phyloP scores from a whole-genome alignment of 1,140 invertebrate species.

The Himalopsyche phryganea region DNA sequence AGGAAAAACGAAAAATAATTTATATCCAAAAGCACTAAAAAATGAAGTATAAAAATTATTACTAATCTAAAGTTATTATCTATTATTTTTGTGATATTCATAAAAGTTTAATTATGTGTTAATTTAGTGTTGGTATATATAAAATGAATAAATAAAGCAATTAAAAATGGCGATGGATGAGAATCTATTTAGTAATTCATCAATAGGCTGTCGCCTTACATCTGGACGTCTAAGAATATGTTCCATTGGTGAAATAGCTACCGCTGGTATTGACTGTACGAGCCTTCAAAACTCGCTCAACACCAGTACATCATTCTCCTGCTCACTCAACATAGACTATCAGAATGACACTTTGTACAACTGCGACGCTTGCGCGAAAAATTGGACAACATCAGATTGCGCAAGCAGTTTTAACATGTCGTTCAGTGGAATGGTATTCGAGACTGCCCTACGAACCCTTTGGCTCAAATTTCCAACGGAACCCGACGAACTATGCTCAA shows the following conservation, averaged over 20 bases:
- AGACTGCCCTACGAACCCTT: constrained; percentile 43
- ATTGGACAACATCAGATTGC: constrained; percentile 39
- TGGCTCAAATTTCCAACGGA: constrained; percentile 44
- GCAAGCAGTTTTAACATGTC: constrained; percentile 45
- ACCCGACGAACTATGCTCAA: constrained; percentile 17
- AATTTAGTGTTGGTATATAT: too few species aligned
- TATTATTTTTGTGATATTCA: too few species aligned
- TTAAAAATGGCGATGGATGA: too few species aligned
- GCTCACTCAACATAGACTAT: constrained; percentile 43
- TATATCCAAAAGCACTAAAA: too few species aligned
- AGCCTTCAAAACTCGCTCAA: background rate
- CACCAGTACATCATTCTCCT: constrained; percentile 35
- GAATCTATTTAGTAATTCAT: too few species aligned
- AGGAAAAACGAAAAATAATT: too few species aligned
- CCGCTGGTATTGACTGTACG: constrained; percentile 11
- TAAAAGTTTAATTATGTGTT: too few species aligned
- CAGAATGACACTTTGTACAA: constrained; percentile 49
- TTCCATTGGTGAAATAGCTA: background rate
- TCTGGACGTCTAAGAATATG: constrained; percentile 12
- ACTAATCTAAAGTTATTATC: too few species aligned
- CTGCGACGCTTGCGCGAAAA: constrained; percentile 41
- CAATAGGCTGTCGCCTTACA: background rate
- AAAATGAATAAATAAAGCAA: too few species aligned
- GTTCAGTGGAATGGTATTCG: constrained; percentile 41
- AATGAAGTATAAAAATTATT: too few species aligned